Evolutionary conservation across 1,140 invertebrate species (phyloP), one percentile per base, ranked within the genome.

Genomic region (Lepidurus apus): DNA sequence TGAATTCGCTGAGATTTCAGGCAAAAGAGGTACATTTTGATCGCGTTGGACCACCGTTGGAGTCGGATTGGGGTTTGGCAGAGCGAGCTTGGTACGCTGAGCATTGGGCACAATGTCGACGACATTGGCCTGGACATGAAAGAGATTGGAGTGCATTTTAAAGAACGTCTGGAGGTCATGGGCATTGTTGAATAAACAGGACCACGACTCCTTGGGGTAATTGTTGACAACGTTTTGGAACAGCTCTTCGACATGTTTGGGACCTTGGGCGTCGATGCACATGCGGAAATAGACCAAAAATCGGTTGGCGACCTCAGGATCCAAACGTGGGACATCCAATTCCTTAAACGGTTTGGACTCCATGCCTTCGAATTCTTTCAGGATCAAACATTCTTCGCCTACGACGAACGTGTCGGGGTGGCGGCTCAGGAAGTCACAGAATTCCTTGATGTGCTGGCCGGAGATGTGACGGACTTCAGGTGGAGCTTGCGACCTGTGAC

Each of bases 381-480:
- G 84, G 65, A 92, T 87, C 11, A 93, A 91, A 84, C 93, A 93
- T 83, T 97, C 95, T 77, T 96, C 95, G 79, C 90, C 89, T 7
- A 97, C 92, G 77, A 92, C 89, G 85, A 98, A 98, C 74, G 91
- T 91, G 78, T 96, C 93, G 0, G 93, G 90, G 85, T 95, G 93
- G 83, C 92, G 92, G 45, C 89, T 82, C 0, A 98, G 87, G 85
- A 98, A 98, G 78, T 97, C 95, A 81, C 91, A 91, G 84, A 98
- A 98, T 85, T 98, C 95, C 84, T 93, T 94, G 81, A 96, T 93
- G 83, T 97, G 94, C 84, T 97, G 94, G 79, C 90, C 90, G 45
- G 95, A 97, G 81, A 98, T 95, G 84, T 98, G 95, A 77, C 96
- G 89, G 78, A 98, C 95, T 88, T 98, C 95, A 8, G 95, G 95